Base-by-base conservation (phyloP, 2,113 vertebrate species). In the Progne subis region DNA sequence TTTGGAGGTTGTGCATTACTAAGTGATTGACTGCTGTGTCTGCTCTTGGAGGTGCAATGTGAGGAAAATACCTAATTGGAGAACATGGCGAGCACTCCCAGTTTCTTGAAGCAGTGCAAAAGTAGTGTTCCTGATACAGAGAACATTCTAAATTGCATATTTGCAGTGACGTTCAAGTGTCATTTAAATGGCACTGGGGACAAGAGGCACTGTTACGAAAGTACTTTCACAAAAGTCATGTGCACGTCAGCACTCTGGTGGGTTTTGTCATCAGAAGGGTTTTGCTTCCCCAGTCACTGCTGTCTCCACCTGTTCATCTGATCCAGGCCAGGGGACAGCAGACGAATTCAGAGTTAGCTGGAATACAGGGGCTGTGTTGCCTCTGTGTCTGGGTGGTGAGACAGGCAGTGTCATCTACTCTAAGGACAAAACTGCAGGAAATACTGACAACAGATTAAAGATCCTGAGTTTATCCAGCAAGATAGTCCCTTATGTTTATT, bases 241-340 rank as follows among this genome's bases (percentile, higher is more conserved):
- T 56, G 41, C 60, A 3, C 2, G 0, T 47, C 70, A 59, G 56
- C 34, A 31, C 29, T 52, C 0, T 32, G 44, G 14, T 63, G 41
- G 34, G 9, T 39, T 85, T 55, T 64, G 52, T 61, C 28, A 53
- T 37, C 46, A 34, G 28, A 67, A 63, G 28, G 21, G 9, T n/a
- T 82, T 79, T 61, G 31, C 18, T 82, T 85, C 71, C 37, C 24
- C 28, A 82, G 20, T 52, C 53, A 17, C 43, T 75, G 23, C 18
- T 77, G n/a, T 60, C 41, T 92, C 28, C 24, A 44, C 31, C 37
- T 70, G 46, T 85, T 65, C 39, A 74, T 46, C 41, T 78, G 43
- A 43, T 4, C 69, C 28, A 67, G n/a, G 20, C 59, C 34, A 70
- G 31, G 43, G 69, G 50, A 70, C 18, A 56, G 20, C 9, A 18